Percentiles rank a stretch among this genome's conserved stretches.
Evolutionary conservation across 2,797 vertebrate genomes (phyloP).

Genomic region (Chanos chanos): DNA sequence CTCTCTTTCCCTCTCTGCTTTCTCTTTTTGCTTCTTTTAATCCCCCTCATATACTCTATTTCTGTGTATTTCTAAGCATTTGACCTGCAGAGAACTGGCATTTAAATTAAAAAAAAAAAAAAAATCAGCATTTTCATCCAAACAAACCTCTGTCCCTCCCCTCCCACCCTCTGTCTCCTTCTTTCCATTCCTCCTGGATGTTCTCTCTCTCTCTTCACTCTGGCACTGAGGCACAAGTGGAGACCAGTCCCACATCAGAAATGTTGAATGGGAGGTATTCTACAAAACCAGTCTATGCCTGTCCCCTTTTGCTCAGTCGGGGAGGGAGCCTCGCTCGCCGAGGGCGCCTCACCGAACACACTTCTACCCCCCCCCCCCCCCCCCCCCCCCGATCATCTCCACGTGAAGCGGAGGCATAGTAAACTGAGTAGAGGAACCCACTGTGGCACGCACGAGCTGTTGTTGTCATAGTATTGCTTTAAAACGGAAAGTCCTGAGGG

Average conservation of each 20-base stretch:
- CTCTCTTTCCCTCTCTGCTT: neutral
- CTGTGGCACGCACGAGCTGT: slow-evolving; percentile 10
- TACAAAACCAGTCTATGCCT: slow-evolving; percentile 61
- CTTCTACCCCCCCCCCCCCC: no score
- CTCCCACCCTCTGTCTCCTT: neutral
- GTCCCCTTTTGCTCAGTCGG: no score
- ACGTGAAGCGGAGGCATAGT: slow-evolving; percentile 2
- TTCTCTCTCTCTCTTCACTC: neutral
- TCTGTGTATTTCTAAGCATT: no score
- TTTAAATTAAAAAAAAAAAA: no score
- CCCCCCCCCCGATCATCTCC: no score
- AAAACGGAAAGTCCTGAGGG: slow-evolving; percentile 17
- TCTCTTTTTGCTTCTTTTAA: slow-evolving; percentile 10
- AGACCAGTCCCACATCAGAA: slow-evolving; percentile 51
- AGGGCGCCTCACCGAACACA: no score
- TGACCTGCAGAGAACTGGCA: no score
- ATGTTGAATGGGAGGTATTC: slow-evolving; percentile 58
- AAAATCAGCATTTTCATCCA: no score
- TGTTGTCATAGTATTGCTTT: neutral
- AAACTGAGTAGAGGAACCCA: neutral
- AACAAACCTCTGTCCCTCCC: slow-evolving; percentile 4
- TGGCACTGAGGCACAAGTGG: slow-evolving; percentile 48
- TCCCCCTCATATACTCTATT: no score
- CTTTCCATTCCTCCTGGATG: slow-evolving; percentile 10
- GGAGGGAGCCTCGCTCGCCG: no score